phyloP scores from a whole-genome alignment of 2,113 vertebrate species.

The Chitala chitala region DNA sequence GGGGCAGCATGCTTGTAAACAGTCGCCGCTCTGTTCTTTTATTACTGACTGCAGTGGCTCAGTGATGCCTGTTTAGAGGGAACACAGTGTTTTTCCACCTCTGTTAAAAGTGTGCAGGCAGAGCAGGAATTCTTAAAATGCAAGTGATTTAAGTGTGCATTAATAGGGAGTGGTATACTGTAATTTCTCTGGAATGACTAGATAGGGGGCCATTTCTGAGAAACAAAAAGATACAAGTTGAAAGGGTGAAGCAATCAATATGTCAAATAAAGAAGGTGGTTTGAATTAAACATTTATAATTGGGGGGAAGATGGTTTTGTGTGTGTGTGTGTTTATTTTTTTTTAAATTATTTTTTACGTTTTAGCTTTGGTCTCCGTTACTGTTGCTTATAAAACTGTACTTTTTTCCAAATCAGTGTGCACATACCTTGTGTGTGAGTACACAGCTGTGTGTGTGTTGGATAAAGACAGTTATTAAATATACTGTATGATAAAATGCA shows the following conservation, averaged over 20 bases:
- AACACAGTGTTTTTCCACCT: constrained; percentile 30
- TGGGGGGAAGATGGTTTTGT: not conserved
- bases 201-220: not conserved
- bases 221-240: not conserved
- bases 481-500: not conserved
- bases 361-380: not conserved
- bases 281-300: not conserved
- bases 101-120: constrained; percentile 39
- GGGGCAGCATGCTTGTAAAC: constrained; percentile 60
- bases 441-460: not conserved
- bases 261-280: not conserved
- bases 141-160: constrained; percentile 31
- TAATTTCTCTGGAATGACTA: constrained; percentile 12
- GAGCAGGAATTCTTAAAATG: constrained; percentile 43
- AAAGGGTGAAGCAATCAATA: not conserved
- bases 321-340: not conserved
- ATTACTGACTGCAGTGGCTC: constrained; percentile 40
- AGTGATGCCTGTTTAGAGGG: constrained; percentile 36
- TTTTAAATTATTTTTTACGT: not conserved
- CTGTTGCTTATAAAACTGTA: too few relatives aligned
- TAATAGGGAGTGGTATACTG: constrained; percentile 41
- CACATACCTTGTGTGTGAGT: too few relatives aligned
- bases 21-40: constrained; percentile 39
- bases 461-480: not conserved
- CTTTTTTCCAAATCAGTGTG: too few relatives aligned